Conservation (phyloP, 1,140 invertebrate species). For the Wiebesia pumilae region DNA sequence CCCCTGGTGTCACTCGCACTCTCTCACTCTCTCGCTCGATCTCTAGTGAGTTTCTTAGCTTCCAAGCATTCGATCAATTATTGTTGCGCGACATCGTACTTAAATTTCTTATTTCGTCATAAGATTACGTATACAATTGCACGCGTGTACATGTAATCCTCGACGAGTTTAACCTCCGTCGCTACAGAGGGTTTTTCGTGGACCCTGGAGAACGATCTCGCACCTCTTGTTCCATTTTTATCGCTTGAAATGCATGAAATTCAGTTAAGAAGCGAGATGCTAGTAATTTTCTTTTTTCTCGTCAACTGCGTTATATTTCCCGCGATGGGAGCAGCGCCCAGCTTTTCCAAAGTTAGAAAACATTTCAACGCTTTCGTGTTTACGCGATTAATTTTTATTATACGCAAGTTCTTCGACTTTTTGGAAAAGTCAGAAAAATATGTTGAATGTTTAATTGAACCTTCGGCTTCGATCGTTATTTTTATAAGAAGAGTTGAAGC, state of each 20-base stretch:
- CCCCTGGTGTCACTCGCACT: not conserved
- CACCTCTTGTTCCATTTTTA: constrained; percentile 53
- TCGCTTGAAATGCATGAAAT: constrained; percentile 58
- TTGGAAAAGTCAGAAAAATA: no score
- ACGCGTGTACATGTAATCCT: not conserved
- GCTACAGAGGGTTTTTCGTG: not conserved
- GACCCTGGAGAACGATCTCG: constrained; percentile 47
- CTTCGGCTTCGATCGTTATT: no score
- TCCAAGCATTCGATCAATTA: constrained; percentile 58
- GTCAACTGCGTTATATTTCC: not conserved
- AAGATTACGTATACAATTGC: not conserved
- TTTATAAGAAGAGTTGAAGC: no score
- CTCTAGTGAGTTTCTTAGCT: constrained; percentile 15
- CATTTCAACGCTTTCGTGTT: not conserved
- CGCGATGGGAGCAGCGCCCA: not conserved
- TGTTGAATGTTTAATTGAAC: no score
- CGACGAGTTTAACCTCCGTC: not conserved
- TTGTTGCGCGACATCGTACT: constrained; percentile 56
- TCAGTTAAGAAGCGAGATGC: constrained; percentile 49
- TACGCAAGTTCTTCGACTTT: not conserved
- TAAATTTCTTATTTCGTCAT: constrained; percentile 57
- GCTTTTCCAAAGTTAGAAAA: not conserved
- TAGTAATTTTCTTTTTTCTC: not conserved
- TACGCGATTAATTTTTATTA: not conserved
- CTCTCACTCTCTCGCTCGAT: not conserved